These are phyloP conservation scores for Leuciscus idus DNA, from an alignment of 2,113 vertebrate genomes.

Conservation along the genomic window DNA sequence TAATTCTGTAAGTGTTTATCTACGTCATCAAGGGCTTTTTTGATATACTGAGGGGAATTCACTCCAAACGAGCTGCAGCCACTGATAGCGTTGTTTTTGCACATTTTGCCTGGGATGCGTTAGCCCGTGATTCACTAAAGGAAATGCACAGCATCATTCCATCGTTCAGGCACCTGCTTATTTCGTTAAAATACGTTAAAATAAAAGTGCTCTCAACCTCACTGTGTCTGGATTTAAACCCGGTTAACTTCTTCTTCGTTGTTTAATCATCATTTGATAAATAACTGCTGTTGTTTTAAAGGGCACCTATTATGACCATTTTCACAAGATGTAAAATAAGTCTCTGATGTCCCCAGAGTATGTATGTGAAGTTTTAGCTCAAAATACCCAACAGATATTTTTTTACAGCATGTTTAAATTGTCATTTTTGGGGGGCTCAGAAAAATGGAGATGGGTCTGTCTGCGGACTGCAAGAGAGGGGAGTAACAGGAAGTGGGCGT, in stretches of 20 bases:
- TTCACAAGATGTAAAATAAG: too few species aligned
- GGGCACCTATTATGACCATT: too few species aligned
- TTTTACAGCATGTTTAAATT: too few species aligned
- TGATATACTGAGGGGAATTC: not conserved
- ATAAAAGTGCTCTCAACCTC: not conserved
- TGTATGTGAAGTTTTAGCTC: too few species aligned
- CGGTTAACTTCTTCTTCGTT: not conserved
- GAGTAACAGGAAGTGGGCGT: too few species aligned
- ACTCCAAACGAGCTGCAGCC: not conserved
- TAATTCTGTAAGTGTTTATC: constrained; percentile 6
- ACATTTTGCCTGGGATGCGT: not conserved
- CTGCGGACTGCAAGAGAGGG: too few species aligned
- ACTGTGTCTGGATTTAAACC: not conserved
- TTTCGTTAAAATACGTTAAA: not conserved
- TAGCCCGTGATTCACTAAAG: not conserved
- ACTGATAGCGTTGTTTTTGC: not conserved
- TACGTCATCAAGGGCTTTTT: constrained; percentile 20
- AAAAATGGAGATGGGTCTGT: too few species aligned
- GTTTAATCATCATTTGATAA: not conserved
- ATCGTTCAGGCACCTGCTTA: not conserved
- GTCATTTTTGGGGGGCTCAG: too few species aligned
- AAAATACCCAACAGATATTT: too few species aligned
- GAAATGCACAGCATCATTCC: not conserved
- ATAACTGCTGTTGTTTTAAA: not conserved
- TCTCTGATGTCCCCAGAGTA: too few species aligned